phyloP scores from a whole-genome alignment of 2,888 invertebrate species.

The Calliopum simillimum region DNA sequence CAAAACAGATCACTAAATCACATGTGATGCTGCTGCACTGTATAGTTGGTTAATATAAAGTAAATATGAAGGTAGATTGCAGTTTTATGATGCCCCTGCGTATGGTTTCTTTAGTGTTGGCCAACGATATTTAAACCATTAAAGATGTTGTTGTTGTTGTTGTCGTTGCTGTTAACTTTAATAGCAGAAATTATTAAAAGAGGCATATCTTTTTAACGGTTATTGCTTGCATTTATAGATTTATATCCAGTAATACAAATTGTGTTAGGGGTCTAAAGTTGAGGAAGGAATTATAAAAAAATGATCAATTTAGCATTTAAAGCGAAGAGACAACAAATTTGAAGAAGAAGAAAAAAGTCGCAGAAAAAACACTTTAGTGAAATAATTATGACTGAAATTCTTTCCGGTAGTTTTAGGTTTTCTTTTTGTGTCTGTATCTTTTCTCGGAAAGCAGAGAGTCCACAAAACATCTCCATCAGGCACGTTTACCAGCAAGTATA shows the following conservation, averaged over 20 bases:
- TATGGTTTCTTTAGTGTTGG: neutral
- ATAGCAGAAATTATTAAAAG: too few relatives aligned
- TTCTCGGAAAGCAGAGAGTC: too few relatives aligned
- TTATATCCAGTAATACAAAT: neutral
- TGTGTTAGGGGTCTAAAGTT: neutral
- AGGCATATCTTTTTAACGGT: conserved; percentile 10
- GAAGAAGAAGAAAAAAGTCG: too few relatives aligned
- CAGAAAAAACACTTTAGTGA: too few relatives aligned
- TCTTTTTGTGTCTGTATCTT: too few relatives aligned
- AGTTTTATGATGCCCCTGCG: conserved; percentile 8
- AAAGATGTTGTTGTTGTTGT: neutral
- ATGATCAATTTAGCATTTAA: too few relatives aligned
- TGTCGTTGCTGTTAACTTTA: conserved; percentile 1
- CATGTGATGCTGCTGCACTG: conserved; percentile 1
- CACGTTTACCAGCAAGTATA: too few relatives aligned
- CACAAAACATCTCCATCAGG: too few relatives aligned
- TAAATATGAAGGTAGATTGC: conserved; percentile 17
- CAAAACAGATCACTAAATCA: conserved; percentile 14
- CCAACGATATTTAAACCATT: neutral
- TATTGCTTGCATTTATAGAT: neutral
- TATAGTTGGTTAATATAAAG: too few relatives aligned
- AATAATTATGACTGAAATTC: too few relatives aligned
- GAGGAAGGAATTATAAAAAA: neutral
- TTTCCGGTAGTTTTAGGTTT: too few relatives aligned
- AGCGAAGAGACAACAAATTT: too few relatives aligned